Evolutionary conservation across 2,797 vertebrate species (phyloP), one percentile per base, ranked within the genome.

Genomic region (Paguma larvata): DNA sequence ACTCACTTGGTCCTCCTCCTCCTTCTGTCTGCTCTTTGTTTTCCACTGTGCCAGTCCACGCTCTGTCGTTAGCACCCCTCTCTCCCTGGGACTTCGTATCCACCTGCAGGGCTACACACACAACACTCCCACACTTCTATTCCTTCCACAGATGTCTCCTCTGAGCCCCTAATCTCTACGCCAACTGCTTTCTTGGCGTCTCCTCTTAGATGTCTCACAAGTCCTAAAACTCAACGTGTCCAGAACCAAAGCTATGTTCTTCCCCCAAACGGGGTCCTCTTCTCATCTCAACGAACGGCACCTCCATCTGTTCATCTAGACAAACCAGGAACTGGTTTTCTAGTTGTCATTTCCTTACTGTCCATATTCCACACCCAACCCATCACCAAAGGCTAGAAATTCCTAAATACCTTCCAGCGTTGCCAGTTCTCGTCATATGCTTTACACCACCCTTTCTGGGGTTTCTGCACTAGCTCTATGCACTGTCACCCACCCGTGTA

Each of bases 51-150:
- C 83, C 79, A 73, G 7, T 62, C 6, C 32, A 41, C 23, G 6
- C 13, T 92, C 80, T 6, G 19, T 12, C 4, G 1, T 27, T 14
- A 75, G 21, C 82, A 21, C 34, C 72, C 73, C 38, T 83, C 63
- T 65, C 44, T 91, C 85, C 46, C 56, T 41, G 30, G 18, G 53
- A 38, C 41, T 67, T 51, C 8, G 30, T 3, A 63, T 12, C 68
- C 53, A 16, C 0, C 0, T n/a, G 25, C 8, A 4, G 12, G 30
- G 65, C 34, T 32, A 13, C 19, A 82, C 38, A 16, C n/a, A 23
- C 0, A 91, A 27, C 15, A 27, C n/a, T 63, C 6, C 14, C n/a
- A 32, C 1, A n/a, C 10, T 63, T 34, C 13, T 0, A 4, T 62
- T 75, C 75, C 80, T 53, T 32, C 85, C 73, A 84, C 18, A 21